Evolutionary conservation across 2,888 invertebrate genomes (phyloP).

Genomic region (Bombyx huttoni): DNA sequence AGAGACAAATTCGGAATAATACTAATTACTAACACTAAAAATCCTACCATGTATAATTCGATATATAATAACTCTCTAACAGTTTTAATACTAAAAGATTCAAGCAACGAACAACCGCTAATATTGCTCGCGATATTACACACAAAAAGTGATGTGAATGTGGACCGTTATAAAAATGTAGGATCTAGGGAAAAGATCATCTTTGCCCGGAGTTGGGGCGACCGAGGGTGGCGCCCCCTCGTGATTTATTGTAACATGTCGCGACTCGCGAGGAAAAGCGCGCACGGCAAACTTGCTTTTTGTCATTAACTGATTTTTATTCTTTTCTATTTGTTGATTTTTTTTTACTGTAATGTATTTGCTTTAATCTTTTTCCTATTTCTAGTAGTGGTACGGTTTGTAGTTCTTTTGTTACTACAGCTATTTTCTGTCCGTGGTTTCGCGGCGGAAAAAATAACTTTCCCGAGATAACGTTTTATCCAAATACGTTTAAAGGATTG

Average conservation of each 20-base stretch:
- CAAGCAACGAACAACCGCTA: conserved; percentile 2
- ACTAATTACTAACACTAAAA: too few relatives aligned
- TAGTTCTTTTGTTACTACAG: too few relatives aligned
- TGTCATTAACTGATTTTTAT: conserved; percentile 68
- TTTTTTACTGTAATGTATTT: conserved; percentile 5
- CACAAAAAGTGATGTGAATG: conserved; percentile 38
- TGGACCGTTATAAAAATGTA: conserved; percentile 68
- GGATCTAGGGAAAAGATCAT: conserved; percentile 69
- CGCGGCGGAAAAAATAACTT: too few relatives aligned
- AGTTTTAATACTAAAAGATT: not conserved
- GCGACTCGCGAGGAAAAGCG: conserved; percentile 45
- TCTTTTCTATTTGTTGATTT: conserved; percentile 32
- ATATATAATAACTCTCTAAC: not conserved
- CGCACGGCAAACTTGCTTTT: conserved; percentile 57
- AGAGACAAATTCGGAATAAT: too few relatives aligned
- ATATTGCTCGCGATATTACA: conserved; percentile 24
- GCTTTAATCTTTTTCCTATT: not conserved
- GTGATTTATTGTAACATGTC: conserved; percentile 72
- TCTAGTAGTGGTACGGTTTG: not conserved
- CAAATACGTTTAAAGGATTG: too few relatives aligned
- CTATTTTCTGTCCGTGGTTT: too few relatives aligned
- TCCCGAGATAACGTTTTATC: too few relatives aligned
- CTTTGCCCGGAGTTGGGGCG: conserved; percentile 32
- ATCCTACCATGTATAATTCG: too few relatives aligned
- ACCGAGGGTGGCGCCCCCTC: conserved; percentile 45